Evolutionary conservation across 2,113 vertebrate species (phyloP).

Genomic region (Copsychus sechellarum): DNA sequence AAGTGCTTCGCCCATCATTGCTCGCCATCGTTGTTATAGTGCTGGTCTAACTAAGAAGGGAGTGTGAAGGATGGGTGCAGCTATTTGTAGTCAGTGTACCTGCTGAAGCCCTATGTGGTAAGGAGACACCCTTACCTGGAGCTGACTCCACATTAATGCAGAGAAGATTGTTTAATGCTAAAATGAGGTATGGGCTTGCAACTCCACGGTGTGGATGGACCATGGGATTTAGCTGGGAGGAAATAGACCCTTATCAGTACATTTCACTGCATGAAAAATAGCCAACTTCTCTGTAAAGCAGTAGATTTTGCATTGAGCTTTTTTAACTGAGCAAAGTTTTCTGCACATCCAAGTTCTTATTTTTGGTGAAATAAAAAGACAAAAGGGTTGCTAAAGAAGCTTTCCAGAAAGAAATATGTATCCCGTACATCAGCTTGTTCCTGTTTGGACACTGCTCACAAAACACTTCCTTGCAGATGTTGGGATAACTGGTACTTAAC

Average conservation of each 20-base stretch:
- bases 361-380: neutral
- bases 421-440: neutral
- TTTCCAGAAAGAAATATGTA: neutral
- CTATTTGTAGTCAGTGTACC: neutral
- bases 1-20: no score
- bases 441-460: neutral
- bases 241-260: neutral
- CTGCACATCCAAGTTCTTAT: neutral
- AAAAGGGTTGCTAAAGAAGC: neutral
- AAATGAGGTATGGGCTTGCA: neutral
- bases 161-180: neutral
- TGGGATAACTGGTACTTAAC: neutral
- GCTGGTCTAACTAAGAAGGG: neutral
- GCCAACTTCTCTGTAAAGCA: neutral
- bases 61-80: neutral
- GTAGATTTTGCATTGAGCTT: neutral
- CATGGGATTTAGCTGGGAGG: neutral
- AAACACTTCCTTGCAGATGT: neutral
- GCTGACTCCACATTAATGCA: neutral
- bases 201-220: neutral
- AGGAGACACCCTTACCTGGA: neutral
- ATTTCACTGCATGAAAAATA: neutral
- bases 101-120: neutral
- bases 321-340: neutral
- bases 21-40: no score